Conservation (phyloP, 2,113 vertebrate species). For the Haliaeetus leucogaster region DNA sequence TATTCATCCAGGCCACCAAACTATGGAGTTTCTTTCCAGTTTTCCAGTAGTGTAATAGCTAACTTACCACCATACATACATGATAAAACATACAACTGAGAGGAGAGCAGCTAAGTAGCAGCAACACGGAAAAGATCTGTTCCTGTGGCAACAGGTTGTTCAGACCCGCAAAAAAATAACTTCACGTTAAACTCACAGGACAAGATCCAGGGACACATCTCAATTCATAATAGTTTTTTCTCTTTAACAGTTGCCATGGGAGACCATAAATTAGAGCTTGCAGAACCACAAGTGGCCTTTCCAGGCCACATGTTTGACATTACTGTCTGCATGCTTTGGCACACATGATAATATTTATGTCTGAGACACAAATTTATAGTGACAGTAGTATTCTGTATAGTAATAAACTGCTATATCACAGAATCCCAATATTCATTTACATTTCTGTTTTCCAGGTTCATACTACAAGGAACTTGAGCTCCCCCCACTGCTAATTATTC, state of each 20-base stretch:
- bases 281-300: neutral
- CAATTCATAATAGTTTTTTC: neutral
- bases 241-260: neutral
- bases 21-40: neutral
- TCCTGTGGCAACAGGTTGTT: neutral
- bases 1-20: neutral
- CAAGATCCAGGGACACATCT: neutral
- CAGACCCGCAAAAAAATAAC: neutral
- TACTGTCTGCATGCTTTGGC: neutral
- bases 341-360: neutral
- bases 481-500: neutral
- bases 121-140: neutral
- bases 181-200: neutral
- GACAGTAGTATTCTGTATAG: neutral
- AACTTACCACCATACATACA: neutral
- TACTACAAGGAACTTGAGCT: neutral
- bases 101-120: neutral
- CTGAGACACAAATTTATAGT: neutral
- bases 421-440: neutral
- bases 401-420: neutral
- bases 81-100: neutral
- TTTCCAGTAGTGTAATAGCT: neutral
- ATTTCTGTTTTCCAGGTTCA: neutral
- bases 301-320: neutral
- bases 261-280: neutral